Percentiles rank a stretch among this genome's conserved stretches.
Evolutionary conservation across 2,888 invertebrate species (phyloP).

Genomic region (Drosophila atripex): DNA sequence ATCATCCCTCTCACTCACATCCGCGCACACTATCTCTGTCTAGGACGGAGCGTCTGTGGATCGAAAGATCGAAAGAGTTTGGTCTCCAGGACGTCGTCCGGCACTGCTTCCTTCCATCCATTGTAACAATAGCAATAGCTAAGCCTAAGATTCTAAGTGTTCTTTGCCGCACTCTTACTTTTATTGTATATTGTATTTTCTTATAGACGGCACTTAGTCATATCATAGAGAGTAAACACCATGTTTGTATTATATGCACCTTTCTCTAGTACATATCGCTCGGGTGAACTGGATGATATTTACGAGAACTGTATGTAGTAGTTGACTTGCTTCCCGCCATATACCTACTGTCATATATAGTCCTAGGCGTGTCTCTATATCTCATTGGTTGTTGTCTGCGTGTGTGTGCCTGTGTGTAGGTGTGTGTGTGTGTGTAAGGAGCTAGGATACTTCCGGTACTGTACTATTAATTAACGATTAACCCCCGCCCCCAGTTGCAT

Average conservation of each 20-base stretch:
- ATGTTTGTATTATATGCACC: constrained; percentile 73
- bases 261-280: constrained; percentile 60
- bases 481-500: constrained; percentile 15
- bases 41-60: constrained; percentile 6
- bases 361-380: neutral
- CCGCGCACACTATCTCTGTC: constrained; percentile 2
- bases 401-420: constrained; percentile 7
- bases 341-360: too few relatives aligned
- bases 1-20: neutral
- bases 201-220: constrained; percentile 62
- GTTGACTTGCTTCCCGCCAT: constrained; percentile 36
- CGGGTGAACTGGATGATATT: constrained; percentile 56
- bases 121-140: neutral
- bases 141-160: constrained; percentile 17
- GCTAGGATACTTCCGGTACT: neutral
- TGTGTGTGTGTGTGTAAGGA: constrained; percentile 7
- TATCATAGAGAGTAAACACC: constrained; percentile 49
- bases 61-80: neutral
- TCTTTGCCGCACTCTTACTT: constrained; percentile 22
- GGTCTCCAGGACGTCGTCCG: too few relatives aligned
- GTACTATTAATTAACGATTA: neutral
- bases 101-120: too few relatives aligned
- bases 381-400: constrained; percentile 8
- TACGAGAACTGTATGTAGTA: constrained; percentile 42
- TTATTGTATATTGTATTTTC: constrained; percentile 39